Evolutionary conservation across 2,113 vertebrate genomes (phyloP).

Genomic region (Lepisosteus osseus): DNA sequence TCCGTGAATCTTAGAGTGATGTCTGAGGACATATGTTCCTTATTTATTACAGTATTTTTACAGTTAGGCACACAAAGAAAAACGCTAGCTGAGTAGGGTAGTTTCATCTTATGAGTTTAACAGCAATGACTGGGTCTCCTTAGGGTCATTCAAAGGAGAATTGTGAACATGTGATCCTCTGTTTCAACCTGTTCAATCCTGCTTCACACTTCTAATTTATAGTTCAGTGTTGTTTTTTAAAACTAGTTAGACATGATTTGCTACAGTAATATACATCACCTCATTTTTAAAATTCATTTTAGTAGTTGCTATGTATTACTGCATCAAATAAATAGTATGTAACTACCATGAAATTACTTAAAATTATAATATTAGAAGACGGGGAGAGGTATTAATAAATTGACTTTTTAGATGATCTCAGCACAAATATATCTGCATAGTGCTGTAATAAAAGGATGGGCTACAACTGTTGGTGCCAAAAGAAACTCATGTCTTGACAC

Average conservation of each 20-base stretch:
- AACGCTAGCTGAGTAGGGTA: constrained; percentile 65
- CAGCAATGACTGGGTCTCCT: constrained; percentile 68
- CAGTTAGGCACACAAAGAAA: constrained; percentile 66
- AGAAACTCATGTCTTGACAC: too few relatives aligned
- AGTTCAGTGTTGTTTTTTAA: background rate
- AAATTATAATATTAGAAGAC: too few relatives aligned
- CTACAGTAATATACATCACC: background rate
- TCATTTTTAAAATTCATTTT: too few relatives aligned
- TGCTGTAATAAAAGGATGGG: too few relatives aligned
- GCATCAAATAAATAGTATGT: too few relatives aligned
- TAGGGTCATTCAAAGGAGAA: constrained; percentile 65
- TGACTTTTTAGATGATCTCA: too few relatives aligned
- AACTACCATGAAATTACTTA: too few relatives aligned
- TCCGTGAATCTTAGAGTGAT: constrained; percentile 55
- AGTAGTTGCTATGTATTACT: too few relatives aligned
- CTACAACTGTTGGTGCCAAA: too few relatives aligned
- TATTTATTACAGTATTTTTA: constrained; percentile 69
- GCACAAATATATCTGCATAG: too few relatives aligned
- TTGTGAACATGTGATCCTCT: constrained; percentile 61
- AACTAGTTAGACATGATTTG: background rate
- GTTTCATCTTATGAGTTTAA: constrained; percentile 71
- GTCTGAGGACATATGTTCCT: constrained; percentile 67
- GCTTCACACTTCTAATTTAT: background rate
- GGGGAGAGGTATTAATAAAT: too few relatives aligned
- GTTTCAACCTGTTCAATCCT: constrained; percentile 66